Evolutionary conservation across 2,113 vertebrate genomes (phyloP), one percentile per base, ranked within the genome.

Genomic region (Rissa tridactyla): DNA sequence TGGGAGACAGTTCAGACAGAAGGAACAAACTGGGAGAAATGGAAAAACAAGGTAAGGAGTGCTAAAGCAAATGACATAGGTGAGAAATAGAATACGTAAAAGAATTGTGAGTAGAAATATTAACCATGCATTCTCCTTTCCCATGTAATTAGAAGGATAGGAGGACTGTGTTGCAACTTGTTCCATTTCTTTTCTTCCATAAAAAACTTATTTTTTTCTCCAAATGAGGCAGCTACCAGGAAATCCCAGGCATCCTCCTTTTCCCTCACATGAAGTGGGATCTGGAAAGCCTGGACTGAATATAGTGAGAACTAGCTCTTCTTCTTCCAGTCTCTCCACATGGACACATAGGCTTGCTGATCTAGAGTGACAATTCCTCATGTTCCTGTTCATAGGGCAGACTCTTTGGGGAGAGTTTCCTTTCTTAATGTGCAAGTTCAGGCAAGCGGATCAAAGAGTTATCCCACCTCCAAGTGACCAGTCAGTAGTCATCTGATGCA

Each of bases 311-410:
- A 5, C 16, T 54, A 34, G 2, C 5, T 85, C 23, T 69, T 72
- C 26, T 69, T 72, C 62, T 73, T 89, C 26, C 46, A 65, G 5
- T 62, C 19, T 73, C 12, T 36, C 2, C 30, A 61, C 32, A 47
- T 16, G 57, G 71, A 51, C 8, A 18, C 29, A 14, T 7, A 65
- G 46, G 23, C 38, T 82, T 91, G 36, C 3, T 85, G 21, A 69
- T 40, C 38, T 80, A 51, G 6, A 80, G 19, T 32, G 71, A 55
- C 3, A 15, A 2, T 36, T 92, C 26, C 54, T 55, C 0, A 0
- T 83, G 20, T 36, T 69, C 29, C 44, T 70, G 16, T 36, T 86
- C 49, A 36, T 47, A 77, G 3, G 9, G 6, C 2, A 83, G 6
- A 8, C 1, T 86, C 23, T 83, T 44, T 42, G 32, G 5, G 15